Evolutionary conservation across 2,113 vertebrate genomes (phyloP).

Genomic region (Procavia capensis): DNA sequence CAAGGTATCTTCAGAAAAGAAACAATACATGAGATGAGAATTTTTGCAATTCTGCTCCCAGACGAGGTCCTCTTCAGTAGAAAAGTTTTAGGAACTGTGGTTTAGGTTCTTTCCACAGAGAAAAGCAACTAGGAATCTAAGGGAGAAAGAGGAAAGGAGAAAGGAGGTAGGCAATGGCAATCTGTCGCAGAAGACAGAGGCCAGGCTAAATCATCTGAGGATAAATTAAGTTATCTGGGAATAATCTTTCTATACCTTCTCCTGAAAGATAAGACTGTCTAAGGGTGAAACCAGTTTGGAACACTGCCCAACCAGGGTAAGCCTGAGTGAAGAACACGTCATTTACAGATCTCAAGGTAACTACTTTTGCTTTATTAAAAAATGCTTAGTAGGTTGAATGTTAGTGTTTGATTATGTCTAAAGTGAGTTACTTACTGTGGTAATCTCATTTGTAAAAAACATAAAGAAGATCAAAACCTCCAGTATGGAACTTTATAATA

Average conservation of each 20-base stretch:
- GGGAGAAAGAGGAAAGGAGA: not conserved
- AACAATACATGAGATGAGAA: not conserved
- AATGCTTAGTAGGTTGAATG: not conserved
- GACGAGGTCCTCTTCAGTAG: not conserved
- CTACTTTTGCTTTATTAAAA: not conserved
- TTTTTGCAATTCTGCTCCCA: not conserved
- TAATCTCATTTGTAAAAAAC: constrained; percentile 7
- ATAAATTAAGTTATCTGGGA: not conserved
- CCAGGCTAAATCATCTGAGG: not conserved
- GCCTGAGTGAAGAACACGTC: constrained; percentile 84
- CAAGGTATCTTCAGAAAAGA: constrained; percentile 26
- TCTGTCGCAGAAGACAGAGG: not conserved
- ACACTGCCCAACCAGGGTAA: constrained; percentile 90
- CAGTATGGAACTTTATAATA: not conserved
- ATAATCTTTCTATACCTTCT: constrained; percentile 55
- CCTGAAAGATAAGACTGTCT: constrained; percentile 88
- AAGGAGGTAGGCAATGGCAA: not conserved
- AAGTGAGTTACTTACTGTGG: not conserved
- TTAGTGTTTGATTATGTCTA: not conserved
- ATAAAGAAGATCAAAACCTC: not conserved
- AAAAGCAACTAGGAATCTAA: not conserved
- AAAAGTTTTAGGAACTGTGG: not conserved
- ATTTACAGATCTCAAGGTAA: constrained; percentile 84
- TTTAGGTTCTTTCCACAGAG: not conserved
- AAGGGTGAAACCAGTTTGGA: constrained; percentile 86